Percentiles rank a stretch among this genome's conserved stretches.
Conservation (phyloP, 2,888 invertebrate species). For the Timandra comae region DNA sequence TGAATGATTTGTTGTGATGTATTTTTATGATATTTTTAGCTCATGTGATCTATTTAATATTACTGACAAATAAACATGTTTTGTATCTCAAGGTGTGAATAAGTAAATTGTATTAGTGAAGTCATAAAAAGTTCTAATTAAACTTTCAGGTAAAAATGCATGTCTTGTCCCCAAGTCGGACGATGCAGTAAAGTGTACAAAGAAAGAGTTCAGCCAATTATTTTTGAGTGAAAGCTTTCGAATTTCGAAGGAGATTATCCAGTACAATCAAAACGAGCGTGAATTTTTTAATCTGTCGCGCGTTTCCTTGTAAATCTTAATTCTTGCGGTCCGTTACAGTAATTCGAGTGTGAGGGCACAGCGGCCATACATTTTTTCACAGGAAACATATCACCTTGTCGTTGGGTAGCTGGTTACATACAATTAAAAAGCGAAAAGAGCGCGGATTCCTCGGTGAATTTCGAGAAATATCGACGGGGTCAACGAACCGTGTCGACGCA, state of each 20-base stretch:
- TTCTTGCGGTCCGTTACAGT: slow-evolving; percentile 63
- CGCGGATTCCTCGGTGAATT: slow-evolving; percentile 69
- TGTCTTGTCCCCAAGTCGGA: too few species aligned
- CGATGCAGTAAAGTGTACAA: too few species aligned
- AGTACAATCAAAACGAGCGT: slow-evolving; percentile 28
- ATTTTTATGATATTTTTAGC: too few species aligned
- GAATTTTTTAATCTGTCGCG: slow-evolving; percentile 46
- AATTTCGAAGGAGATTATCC: slow-evolving; percentile 27
- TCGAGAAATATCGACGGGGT: slow-evolving; percentile 75
- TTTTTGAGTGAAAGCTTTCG: too few species aligned
- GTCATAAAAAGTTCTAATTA: too few species aligned
- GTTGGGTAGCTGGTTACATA: slow-evolving; percentile 63
- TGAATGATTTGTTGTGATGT: too few species aligned
- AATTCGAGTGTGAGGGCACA: slow-evolving; percentile 53
- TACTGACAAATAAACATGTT: too few species aligned
- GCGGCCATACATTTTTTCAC: slow-evolving; percentile 52
- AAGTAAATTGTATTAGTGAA: too few species aligned
- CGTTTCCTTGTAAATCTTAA: slow-evolving; percentile 58
- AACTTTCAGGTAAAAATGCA: too few species aligned
- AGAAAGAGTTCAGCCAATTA: too few species aligned
- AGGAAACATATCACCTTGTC: slow-evolving; percentile 70
- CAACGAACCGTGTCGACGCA: slow-evolving; percentile 69
- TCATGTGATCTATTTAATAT: too few species aligned
- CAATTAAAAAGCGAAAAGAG: slow-evolving; percentile 75
- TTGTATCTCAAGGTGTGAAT: too few species aligned